Percentiles rank a stretch among this genome's conserved stretches.
phyloP scores from a whole-genome alignment of 2,797 vertebrate genomes.

The Macropodus opercularis region DNA sequence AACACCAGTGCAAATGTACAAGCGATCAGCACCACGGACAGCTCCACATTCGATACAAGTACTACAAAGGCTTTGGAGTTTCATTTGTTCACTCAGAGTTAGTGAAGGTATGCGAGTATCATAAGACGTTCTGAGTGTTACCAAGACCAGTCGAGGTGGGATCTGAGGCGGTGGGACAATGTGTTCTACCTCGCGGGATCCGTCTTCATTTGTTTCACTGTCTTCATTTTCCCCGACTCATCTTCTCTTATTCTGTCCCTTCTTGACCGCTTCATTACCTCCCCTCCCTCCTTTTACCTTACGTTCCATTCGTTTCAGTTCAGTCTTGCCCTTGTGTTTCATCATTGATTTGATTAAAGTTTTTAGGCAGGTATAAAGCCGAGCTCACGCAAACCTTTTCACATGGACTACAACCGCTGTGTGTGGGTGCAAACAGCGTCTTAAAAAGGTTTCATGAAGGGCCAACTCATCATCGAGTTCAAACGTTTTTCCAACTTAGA shows the following conservation, averaged over 20 bases:
- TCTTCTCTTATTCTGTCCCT: not conserved
- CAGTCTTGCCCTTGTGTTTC: slow-evolving; percentile 45
- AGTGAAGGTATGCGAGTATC: not conserved
- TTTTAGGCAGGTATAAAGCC: slow-evolving; percentile 39
- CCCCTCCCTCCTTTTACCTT: not conserved
- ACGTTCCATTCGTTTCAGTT: slow-evolving; percentile 11
- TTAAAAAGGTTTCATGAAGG: slow-evolving; percentile 1
- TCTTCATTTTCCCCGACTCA: not conserved
- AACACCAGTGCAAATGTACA: not conserved
- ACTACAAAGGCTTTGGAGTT: not conserved
- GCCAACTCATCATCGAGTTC: slow-evolving; percentile 7
- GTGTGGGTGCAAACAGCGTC: not conserved
- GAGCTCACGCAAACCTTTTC: slow-evolving; percentile 23
- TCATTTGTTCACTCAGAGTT: not conserved
- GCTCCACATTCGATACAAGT: slow-evolving; percentile 2
- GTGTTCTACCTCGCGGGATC: not conserved
- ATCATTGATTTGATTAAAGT: slow-evolving; percentile 51
- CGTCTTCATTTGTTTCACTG: not conserved
- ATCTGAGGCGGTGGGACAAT: not conserved
- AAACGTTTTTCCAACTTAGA: slow-evolving; percentile 17
- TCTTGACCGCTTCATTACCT: slow-evolving; percentile 9
- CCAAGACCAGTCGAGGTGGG: not conserved
- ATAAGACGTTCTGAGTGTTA: not conserved
- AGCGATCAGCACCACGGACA: slow-evolving; percentile 39
- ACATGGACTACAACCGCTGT: not conserved